Evolutionary conservation across 2,888 invertebrate genomes (phyloP).

Genomic region (Eupithecia pulchellata): DNA sequence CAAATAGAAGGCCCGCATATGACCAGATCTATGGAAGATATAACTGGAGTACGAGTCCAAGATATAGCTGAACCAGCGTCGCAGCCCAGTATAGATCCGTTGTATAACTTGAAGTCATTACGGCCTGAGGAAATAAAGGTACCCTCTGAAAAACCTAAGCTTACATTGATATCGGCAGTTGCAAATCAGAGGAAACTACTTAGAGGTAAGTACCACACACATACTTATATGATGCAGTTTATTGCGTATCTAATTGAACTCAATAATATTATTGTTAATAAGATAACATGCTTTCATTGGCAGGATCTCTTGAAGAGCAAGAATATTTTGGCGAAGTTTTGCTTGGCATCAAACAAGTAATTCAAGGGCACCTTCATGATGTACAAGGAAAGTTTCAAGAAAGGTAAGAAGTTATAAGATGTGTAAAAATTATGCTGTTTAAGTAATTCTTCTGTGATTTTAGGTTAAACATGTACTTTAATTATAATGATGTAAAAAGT

Average conservation of each 20-base stretch:
- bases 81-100: conserved; percentile 64
- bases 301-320: conserved; percentile 89
- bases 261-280: conserved; percentile 18
- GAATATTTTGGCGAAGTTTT: conserved; percentile 93
- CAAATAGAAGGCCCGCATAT: conserved; percentile 56
- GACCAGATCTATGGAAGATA: conserved; percentile 46
- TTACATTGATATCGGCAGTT: conserved; percentile 84
- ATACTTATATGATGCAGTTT: neutral
- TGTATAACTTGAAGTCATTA: conserved; percentile 71
- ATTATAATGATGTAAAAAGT: conserved; percentile 48
- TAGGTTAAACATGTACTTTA: conserved; percentile 30
- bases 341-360: conserved; percentile 91
- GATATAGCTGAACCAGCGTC: conserved; percentile 66
- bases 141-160: conserved; percentile 84
- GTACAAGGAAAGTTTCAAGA: conserved; percentile 90
- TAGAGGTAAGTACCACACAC: conserved; percentile 71
- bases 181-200: conserved; percentile 86
- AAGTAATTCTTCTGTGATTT: neutral
- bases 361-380: conserved; percentile 90
- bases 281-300: conserved; percentile 50
- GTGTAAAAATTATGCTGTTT: neutral
- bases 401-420: conserved; percentile 60
- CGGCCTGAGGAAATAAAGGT: conserved; percentile 83
- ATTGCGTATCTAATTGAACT: neutral
- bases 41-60: conserved; percentile 49